A percentile compares a stretch with the other conserved stretches of the same genome.
Evolutionary conservation across 2,888 invertebrate species (phyloP).

Genomic region (Drosophila demipolita): DNA sequence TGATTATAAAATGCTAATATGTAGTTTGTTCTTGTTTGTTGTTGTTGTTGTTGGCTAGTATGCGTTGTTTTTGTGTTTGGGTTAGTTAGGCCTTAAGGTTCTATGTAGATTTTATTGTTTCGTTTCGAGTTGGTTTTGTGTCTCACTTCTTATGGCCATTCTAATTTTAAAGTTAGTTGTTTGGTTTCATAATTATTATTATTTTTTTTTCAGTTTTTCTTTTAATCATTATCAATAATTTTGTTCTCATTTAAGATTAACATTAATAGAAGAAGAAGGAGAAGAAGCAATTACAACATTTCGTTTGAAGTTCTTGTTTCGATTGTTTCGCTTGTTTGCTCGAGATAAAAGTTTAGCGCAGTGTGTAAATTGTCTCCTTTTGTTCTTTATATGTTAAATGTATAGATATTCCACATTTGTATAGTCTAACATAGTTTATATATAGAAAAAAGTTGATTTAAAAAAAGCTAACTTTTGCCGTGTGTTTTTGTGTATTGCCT

Average conservation of each 20-base stretch:
- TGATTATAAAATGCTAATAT: conserved; percentile 55
- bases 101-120: conserved; percentile 63
- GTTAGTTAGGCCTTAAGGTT: conserved; percentile 62
- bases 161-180: conserved; percentile 57
- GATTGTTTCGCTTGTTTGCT: conserved; percentile 31
- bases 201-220: conserved; percentile 27
- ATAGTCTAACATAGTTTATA: conserved; percentile 20
- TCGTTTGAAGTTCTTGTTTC: conserved; percentile 15
- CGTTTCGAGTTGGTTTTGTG: conserved; percentile 61
- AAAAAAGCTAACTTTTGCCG: conserved; percentile 62
- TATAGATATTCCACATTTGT: conserved; percentile 14
- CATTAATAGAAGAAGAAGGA: conserved; percentile 25
- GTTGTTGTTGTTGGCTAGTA: conserved; percentile 72
- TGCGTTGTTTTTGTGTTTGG: conserved; percentile 56
- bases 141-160: conserved; percentile 67
- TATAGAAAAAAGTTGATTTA: conserved; percentile 38
- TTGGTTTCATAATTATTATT: conserved; percentile 27
- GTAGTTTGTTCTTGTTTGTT: conserved; percentile 36
- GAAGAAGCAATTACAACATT: conserved; percentile 41
- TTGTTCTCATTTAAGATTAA: conserved; percentile 26
- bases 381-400: conserved; percentile 10
- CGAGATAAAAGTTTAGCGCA: conserved; percentile 35
- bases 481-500: conserved; percentile 43
- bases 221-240: conserved; percentile 17
- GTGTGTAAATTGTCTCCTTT: conserved; percentile 28